A percentile compares a stretch with the other conserved stretches of the same genome.
phyloP scores from a whole-genome alignment of 2,113 vertebrate species.

The Daubentonia madagascariensis region DNA sequence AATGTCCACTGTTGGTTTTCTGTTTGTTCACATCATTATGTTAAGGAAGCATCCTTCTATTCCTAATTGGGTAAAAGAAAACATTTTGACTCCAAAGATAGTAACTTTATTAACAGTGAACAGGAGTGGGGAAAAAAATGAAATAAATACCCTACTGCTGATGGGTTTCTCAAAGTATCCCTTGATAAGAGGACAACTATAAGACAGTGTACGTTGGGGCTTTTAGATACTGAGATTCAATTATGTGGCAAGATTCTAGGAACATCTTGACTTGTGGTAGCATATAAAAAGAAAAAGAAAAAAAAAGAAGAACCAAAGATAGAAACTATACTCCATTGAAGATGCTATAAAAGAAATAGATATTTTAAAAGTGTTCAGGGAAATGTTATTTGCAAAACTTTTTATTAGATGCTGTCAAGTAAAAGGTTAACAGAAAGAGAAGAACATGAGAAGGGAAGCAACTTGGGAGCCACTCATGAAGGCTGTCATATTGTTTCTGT shows the following conservation, averaged over 20 bases:
- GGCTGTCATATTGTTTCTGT: not conserved
- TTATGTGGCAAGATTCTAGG: not conserved
- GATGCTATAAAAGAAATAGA: not conserved
- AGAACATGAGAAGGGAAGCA: not conserved
- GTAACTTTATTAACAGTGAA: not conserved
- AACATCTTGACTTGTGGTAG: not conserved
- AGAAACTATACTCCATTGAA: not conserved
- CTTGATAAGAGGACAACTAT: not conserved
- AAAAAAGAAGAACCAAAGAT: not conserved
- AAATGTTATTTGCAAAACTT: not conserved
- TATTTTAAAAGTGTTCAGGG: not conserved
- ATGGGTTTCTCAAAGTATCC: not conserved
- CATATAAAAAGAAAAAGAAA: not conserved
- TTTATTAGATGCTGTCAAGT: not conserved
- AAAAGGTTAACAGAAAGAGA: not conserved
- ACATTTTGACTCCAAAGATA: not conserved
- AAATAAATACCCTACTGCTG: not conserved
- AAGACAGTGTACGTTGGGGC: no score
- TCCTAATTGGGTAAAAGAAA: not conserved
- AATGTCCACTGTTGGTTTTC: not conserved
- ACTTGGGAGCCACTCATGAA: not conserved
- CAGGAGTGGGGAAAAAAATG: not conserved
- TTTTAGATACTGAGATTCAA: not conserved
- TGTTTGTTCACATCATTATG: not conserved
- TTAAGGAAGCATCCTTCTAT: not conserved